Conservation (phyloP, 2,888 invertebrate species). For the Hirtodrosophila duncani region DNA sequence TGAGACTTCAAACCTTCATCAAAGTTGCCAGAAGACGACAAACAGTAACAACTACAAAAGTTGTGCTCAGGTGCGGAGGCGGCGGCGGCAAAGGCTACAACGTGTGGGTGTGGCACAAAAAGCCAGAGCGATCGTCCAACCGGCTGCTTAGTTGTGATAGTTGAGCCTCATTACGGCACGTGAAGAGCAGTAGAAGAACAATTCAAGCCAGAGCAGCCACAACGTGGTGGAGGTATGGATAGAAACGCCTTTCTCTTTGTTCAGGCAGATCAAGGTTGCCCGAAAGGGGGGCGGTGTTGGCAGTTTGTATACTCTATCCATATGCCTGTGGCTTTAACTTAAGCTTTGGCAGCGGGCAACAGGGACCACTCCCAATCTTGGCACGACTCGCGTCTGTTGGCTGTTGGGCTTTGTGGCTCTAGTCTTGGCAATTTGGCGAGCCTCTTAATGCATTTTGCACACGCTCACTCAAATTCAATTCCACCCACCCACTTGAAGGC, state of each 20-base stretch:
- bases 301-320: background rate
- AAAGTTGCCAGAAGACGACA: too few relatives aligned
- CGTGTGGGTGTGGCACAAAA: too few relatives aligned
- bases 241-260: constrained; percentile 68
- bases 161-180: constrained; percentile 50
- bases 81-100: too few relatives aligned
- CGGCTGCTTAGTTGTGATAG: constrained; percentile 54
- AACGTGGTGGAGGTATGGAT: background rate
- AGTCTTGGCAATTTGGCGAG: constrained; percentile 52
- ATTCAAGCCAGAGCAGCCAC: constrained; percentile 6
- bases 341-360: constrained; percentile 6
- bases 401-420: constrained; percentile 11
- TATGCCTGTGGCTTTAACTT: background rate
- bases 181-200: constrained; percentile 23
- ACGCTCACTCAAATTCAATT: constrained; percentile 37
- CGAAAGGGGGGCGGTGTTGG: constrained; percentile 6
- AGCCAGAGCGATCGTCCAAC: constrained; percentile 35
- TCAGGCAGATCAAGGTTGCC: constrained; percentile 20
- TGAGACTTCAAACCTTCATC: too few relatives aligned
- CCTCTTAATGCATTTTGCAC: constrained; percentile 59
- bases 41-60: too few relatives aligned
- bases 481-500: constrained; percentile 6
- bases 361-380: constrained; percentile 67
- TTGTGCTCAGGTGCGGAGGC: too few relatives aligned
- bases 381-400: constrained; percentile 57